Base-by-base conservation (phyloP, 2,113 vertebrate species). In the Aegotheles bennettii region DNA sequence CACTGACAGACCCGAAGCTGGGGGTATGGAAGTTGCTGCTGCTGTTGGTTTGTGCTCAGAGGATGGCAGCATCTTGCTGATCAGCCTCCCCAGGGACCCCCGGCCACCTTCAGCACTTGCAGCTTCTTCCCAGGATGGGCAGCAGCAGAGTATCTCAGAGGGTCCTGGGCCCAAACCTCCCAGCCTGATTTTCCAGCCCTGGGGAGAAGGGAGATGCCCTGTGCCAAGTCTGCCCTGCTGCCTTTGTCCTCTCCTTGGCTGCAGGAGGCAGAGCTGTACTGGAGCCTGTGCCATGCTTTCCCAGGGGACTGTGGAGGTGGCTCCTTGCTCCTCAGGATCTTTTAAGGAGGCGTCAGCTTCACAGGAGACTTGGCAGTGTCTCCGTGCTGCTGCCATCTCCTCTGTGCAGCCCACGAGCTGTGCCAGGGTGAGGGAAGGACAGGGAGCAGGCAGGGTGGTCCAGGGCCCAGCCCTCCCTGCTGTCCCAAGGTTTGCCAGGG, bases 101-200 rank as follows among this genome's bases (percentile, higher is more conserved):
- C 28, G 4, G 26, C n/a, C 1, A 0, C 2, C 1, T 33, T n/a
- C 40, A 25, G 42, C 29, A 10, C 36, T 33, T 3, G 3, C 59
- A 12, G 47, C 47, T n/a, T 11, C 4, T 40, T 51, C 29, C 45
- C 35, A 31, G 68, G 61, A 33, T 1, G 5, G 50, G 25, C 36
- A 53, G 50, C 70, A 76, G 50, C 57, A 48, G 35, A 13, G 5
- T 8, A 7, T 40, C 68, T 63, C 5, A 0, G 42, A 18, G 79
- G 79, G 26, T 45, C n/a, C 31, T 40, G 78, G 47, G 13, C 11
- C n/a, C 26, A 40, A 9, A 28, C 28, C 35, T 54, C 33, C 5
- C 36, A 16, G 36, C 36, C 7, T 14, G 7, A 6, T 60, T 67
- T 59, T 16, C 45, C 64, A 74, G 73, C 67, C 74, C 6, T 13